Base-by-base conservation (phyloP, 1,140 invertebrate genomes). In the Drosophila lini region DNA sequence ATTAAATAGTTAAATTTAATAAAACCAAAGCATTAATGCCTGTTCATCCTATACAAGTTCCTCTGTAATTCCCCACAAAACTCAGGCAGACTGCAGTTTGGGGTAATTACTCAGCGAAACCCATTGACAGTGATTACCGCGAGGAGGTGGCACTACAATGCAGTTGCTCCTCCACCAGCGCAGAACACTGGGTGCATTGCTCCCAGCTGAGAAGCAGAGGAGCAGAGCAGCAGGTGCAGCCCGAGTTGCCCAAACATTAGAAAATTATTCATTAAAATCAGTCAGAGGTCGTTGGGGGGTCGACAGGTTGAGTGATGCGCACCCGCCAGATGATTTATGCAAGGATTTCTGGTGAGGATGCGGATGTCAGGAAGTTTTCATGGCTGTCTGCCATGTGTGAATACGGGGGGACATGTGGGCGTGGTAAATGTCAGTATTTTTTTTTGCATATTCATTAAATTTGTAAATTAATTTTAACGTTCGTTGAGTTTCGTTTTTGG, bases 401-500 rank as follows among this genome's bases (percentile, higher is more conserved):
- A 62, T 57, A 45, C 3, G 11, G 8, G 40, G 15, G 56, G 48
- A 31, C 28, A 50, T 28, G 16, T 34, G 22, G 31, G 13, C 1
- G 38, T 15, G 68, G 44, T 59, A 63, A 50, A 75, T 69, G 64
- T 52, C 64, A 70, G 65, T 62, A 63, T 63, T 25, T 45, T 28
- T 45, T 45, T 61, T 47, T 77, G 32, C 59, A 70, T 73, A 76
- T 85, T 89, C 78, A 81, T 90, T 76, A 82, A 81, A 79, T 90
- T 81, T 90, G 68, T 69, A 76, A 90, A 81, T 85, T 85, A 85
- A 89, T 90, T 79, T 89, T 68, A 78, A 71, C 78, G 78, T 85
- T 85, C 71, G 78, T 79, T 90, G 78, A 86, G 85, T 73, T 90
- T 80, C 48, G 70, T 79, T 76, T 90, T 64, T 76, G 79, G 79